A percentile compares a stretch with the other conserved stretches of the same genome.
Evolutionary conservation across 2,888 invertebrate genomes (phyloP).

Genomic region (Cataglyphis albicans): DNA sequence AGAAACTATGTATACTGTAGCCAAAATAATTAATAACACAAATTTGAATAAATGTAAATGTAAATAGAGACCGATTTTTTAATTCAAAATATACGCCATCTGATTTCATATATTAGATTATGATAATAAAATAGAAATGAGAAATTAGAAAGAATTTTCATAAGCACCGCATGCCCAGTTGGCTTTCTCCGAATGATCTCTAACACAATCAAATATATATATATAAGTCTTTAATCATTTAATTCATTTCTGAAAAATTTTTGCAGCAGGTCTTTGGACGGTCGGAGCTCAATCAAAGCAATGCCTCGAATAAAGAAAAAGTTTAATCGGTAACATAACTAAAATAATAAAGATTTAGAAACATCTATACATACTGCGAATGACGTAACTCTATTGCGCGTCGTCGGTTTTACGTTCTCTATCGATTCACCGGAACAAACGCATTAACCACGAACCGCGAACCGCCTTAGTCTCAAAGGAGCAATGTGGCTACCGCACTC

Average conservation of each 20-base stretch:
- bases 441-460: constrained; percentile 75
- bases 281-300: constrained; percentile 1
- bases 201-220: constrained; percentile 39
- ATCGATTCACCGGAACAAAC: constrained; percentile 75
- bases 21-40: background rate
- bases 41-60: constrained; percentile 12
- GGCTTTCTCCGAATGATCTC: constrained; percentile 29
- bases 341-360: constrained; percentile 39
- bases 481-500: constrained; percentile 73
- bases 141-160: background rate
- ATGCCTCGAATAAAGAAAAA: constrained; percentile 51
- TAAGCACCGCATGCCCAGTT: background rate
- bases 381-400: constrained; percentile 54
- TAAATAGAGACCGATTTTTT: background rate
- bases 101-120: background rate
- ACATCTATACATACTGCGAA: constrained; percentile 30
- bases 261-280: constrained; percentile 15
- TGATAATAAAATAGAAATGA: constrained; percentile 5
- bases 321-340: constrained; percentile 2
- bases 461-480: constrained; percentile 75
- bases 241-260: constrained; percentile 14
- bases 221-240: constrained; percentile 54
- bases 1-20: constrained; percentile 2
- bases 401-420: constrained; percentile 68
- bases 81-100: background rate